Evolutionary conservation across 2,888 invertebrate genomes (phyloP).

Genomic region (Pseudoips prasinana): DNA sequence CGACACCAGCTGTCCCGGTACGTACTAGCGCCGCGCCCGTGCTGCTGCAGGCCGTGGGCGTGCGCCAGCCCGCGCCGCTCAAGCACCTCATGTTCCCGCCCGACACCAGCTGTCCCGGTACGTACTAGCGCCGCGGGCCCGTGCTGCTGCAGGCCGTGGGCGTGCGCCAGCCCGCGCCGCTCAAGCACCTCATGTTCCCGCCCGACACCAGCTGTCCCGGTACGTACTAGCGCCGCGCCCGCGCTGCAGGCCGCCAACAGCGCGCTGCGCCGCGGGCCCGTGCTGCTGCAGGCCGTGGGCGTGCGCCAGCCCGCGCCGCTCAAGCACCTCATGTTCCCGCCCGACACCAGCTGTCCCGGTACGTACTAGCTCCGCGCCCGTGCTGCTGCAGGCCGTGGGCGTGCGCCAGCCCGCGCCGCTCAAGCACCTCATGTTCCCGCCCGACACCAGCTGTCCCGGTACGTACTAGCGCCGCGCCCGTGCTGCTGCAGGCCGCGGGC

Average conservation of each 20-base stretch:
- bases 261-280: conserved; percentile 92
- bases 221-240: conserved; percentile 86
- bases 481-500: background rate
- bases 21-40: conserved; percentile 87
- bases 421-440: conserved; percentile 90
- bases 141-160: conserved; percentile 90
- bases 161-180: conserved; percentile 81
- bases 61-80: conserved; percentile 81
- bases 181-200: conserved; percentile 90
- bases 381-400: conserved; percentile 89
- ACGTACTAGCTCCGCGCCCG: conserved; percentile 90
- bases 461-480: conserved; percentile 19
- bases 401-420: conserved; percentile 83
- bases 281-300: conserved; percentile 90
- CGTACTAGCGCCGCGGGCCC: conserved; percentile 92
- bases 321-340: conserved; percentile 90
- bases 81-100: conserved; percentile 90
- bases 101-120: conserved; percentile 80
- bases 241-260: conserved; percentile 93
- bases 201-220: conserved; percentile 75
- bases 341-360: conserved; percentile 84
- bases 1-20: conserved; percentile 38
- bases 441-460: conserved; percentile 42
- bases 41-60: conserved; percentile 89
- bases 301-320: conserved; percentile 83